Evolutionary conservation across 2,113 vertebrate genomes (phyloP), one percentile per base, ranked within the genome.

Genomic region (Porphyrio hochstetteri): DNA sequence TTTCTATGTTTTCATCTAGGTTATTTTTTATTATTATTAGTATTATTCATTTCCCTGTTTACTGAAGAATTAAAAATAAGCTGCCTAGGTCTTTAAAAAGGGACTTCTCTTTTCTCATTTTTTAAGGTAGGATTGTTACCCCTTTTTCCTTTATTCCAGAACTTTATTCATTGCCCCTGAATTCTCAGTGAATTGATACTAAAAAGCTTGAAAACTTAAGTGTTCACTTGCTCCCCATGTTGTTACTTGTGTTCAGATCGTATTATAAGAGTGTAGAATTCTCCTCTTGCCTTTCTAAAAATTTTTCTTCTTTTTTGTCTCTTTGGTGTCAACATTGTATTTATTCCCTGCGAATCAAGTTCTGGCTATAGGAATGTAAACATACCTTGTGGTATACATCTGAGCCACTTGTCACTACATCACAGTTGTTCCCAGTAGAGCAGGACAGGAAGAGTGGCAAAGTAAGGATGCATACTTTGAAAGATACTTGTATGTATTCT

Each of bases 221-320:
- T 61, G 70, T 95, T 52, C 38, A 53, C 5, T 57, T 50, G 2
- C 13, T 52, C 11, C 20, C 11, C 10, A 78, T 21, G 92, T 91
- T 29, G 75, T 40, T 9, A 61, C 17, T 74, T 92, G 44, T 94
- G 97, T 96, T 82, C 13, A 82, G 79, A 83, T 75, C 67, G 95
- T 90, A 68, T 94, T 97, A 81, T 80, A 95, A 96, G 86, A 93
- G 83, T 88, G 82, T 93, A 50, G 13, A 91, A 84, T 67, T 90
- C 60, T 55, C 38, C 8, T 20, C 4, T 70, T 93, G 25, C 16
- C 14, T 42, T 90, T 91, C 52, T 55, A 46, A 46, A 46, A 20
- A 48, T 36, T 42, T 23, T 31, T 27, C 71, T 70, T 69, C 68
- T 91, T 91, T 35, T 15, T 57, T 40, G 52, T 75, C 15, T 72